Base-by-base conservation (phyloP, 1,140 invertebrate species). In the Drosophila obscura region DNA sequence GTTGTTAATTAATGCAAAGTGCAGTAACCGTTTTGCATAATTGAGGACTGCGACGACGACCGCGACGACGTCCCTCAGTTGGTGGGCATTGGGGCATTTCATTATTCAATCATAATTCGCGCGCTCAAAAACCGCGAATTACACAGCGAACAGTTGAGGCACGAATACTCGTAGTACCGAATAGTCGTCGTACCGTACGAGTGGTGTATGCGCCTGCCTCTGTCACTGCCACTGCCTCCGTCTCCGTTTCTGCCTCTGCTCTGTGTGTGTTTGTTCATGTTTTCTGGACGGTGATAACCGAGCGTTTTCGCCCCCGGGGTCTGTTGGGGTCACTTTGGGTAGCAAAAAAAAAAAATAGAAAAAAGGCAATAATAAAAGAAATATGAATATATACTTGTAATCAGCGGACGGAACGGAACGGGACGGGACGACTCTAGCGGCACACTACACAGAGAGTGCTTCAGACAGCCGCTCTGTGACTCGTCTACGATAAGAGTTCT, bases 101-200 rank as follows among this genome's bases (percentile, higher is more conserved):
- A 84, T 87, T 87, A 87, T 87, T 87, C 83, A 87, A 87, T 88
- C 82, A 88, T 88, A 88, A 87, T 82, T 82, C 78, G 82, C 83
- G 82, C 82, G 77, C 77, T 53, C 56, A 80, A 83, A 77, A 39
- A 13, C 35, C 62, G 67, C 73, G 53, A 84, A 84, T 84, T 84
- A 80, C 76, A 84, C 19, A 19, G 19, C 19, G 1, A 77, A 73
- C 59, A 56, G 73, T 75, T 68, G 60, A 67, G 58, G 53, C 43
- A 31, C 19, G 22, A 16, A 53, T 39, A 22, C 7, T 1, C 19
- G 24, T 13, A 11, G 16, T 41, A 19, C 49, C n/a, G n/a, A n/a
- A n/a, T n/a, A n/a, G n/a, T n/a, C n/a, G n/a, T 13, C 43, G 49
- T 9, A 16, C 0, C 22, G 15, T 24, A 22, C 28, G n/a, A 9